phyloP scores from a whole-genome alignment of 2,888 invertebrate species.

The Neocrepidodera transversa region DNA sequence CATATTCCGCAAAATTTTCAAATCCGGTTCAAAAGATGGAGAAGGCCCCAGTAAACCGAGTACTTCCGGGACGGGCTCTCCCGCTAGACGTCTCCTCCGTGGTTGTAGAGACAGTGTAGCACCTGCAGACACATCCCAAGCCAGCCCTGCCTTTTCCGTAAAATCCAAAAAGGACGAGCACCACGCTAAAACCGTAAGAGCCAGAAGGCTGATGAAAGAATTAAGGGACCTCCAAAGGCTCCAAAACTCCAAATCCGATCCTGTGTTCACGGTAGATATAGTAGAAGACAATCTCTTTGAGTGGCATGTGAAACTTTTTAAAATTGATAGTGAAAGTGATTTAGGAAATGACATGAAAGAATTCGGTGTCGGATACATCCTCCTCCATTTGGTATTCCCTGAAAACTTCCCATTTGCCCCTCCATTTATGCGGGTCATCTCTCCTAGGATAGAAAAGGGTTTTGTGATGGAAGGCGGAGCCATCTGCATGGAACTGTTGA shows the following conservation, averaged over 20 bases:
- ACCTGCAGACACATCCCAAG: conserved; percentile 55
- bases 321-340: conserved; percentile 84
- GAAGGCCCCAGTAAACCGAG: conserved; percentile 63
- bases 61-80: conserved; percentile 60
- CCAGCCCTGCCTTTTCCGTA: conserved; percentile 54
- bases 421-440: conserved; percentile 75
- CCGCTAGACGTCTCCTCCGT: conserved; percentile 49
- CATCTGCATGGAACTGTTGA: conserved; percentile 87
- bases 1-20: conserved; percentile 80
- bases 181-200: conserved; percentile 71
- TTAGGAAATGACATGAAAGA: conserved; percentile 83
- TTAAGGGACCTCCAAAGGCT: conserved; percentile 79
- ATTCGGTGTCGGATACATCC: conserved; percentile 74
- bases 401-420: conserved; percentile 91
- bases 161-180: conserved; percentile 49
- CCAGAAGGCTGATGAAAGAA: conserved; percentile 86
- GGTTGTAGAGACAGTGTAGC: conserved; percentile 57
- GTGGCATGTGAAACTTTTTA: conserved; percentile 84
- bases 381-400: conserved; percentile 82
- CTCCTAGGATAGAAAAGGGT: conserved; percentile 72
- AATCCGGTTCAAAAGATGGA: conserved; percentile 72
- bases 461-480: conserved; percentile 92
- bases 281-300: conserved; percentile 88
- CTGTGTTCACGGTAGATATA: conserved; percentile 82
- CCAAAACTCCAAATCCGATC: conserved; percentile 73